Evolutionary conservation across 2,888 invertebrate genomes (phyloP).

Genomic region (Siphlonurus alternatus): DNA sequence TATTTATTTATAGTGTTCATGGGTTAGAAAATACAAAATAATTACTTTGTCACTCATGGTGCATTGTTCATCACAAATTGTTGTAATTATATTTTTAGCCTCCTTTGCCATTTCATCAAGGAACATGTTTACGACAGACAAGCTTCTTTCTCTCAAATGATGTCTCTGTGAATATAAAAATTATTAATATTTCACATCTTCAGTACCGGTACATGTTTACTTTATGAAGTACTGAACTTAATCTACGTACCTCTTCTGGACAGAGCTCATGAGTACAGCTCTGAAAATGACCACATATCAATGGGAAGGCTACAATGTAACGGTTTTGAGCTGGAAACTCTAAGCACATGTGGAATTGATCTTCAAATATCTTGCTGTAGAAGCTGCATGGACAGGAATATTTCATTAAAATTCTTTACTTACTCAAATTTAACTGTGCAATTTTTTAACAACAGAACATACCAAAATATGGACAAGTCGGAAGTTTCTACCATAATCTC

Average conservation of each 20-base stretch:
- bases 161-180: constrained; percentile 39
- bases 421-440: constrained; percentile 4
- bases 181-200: not conserved
- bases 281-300: constrained; percentile 96
- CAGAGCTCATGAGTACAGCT: constrained; percentile 96
- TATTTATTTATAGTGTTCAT: not conserved
- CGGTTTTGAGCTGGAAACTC: constrained; percentile 98
- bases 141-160: constrained; percentile 85
- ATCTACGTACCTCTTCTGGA: constrained; percentile 63
- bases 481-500: constrained; percentile 94
- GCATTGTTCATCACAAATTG: constrained; percentile 97
- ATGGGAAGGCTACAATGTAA: constrained; percentile 92
- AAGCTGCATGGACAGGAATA: constrained; percentile 36
- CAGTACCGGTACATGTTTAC: no score
- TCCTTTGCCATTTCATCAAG: constrained; percentile 98
- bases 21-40: no score
- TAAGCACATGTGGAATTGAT: constrained; percentile 95
- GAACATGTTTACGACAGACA: constrained; percentile 93
- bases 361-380: constrained; percentile 91
- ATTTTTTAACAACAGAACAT: constrained; percentile 12
- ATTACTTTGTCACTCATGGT: constrained; percentile 76
- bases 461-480: constrained; percentile 92
- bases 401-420: constrained; percentile 1
- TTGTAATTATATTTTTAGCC: constrained; percentile 95
- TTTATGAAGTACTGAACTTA: no score